Percentiles rank a stretch among this genome's conserved stretches.
These are phyloP conservation scores for Physeter macrocephalus DNA, from an alignment of 2,113 vertebrate genomes.

Conservation along the genomic window DNA sequence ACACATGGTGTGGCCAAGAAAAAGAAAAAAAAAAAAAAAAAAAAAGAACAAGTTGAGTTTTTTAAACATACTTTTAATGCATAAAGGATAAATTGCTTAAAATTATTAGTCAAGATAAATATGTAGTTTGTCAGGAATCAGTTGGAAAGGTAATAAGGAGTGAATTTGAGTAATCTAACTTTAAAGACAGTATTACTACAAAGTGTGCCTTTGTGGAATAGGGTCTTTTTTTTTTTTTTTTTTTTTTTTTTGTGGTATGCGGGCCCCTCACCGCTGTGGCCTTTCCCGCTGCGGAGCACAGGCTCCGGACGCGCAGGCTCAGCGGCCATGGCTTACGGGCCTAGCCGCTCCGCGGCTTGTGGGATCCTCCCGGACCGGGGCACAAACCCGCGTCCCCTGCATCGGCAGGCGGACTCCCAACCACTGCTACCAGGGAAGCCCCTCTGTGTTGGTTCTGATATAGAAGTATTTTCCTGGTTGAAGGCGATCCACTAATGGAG, in stretches of 20 bases:
- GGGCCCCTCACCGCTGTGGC: too few relatives aligned
- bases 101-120: background rate
- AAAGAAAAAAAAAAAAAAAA: background rate
- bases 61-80: background rate
- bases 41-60: background rate
- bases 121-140: background rate
- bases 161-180: conserved; percentile 10
- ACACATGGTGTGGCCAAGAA: background rate
- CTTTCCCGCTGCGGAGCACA: too few relatives aligned
- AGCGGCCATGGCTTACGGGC: too few relatives aligned
- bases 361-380: too few relatives aligned
- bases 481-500: background rate
- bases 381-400: too few relatives aligned
- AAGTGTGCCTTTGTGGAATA: background rate
- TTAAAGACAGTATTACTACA: background rate
- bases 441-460: background rate
- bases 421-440: too few relatives aligned
- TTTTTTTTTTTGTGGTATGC: too few relatives aligned
- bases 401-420: too few relatives aligned
- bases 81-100: background rate
- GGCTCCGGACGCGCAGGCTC: too few relatives aligned
- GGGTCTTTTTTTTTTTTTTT: background rate
- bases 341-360: too few relatives aligned
- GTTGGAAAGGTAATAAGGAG: background rate
- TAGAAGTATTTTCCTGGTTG: background rate